These are phyloP conservation scores for Anguilla anguilla DNA, from an alignment of 2,797 vertebrate species.

Conservation along the genomic window DNA sequence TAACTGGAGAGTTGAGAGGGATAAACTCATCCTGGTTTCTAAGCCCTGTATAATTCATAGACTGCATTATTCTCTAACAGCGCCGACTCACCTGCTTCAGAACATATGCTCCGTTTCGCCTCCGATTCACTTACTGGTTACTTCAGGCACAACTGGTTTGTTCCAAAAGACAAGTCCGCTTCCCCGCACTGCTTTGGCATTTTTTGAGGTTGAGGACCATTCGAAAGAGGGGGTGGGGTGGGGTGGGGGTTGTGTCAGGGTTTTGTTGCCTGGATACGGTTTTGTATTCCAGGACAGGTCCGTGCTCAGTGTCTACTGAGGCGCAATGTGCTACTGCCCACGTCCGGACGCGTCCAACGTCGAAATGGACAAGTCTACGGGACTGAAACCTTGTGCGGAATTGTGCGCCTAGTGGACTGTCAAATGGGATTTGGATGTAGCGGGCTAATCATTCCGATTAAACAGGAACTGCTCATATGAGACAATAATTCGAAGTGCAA, in stretches of 20 bases:
- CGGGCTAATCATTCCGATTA: not conserved
- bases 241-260: constrained; percentile 60
- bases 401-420: not conserved
- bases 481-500: not conserved
- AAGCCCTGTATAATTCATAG: not conserved
- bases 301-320: constrained; percentile 20
- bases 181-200: constrained; percentile 51
- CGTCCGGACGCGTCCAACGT: not conserved
- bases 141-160: not conserved
- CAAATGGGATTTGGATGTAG: not conserved
- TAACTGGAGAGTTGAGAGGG: constrained; percentile 17
- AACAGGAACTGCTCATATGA: not conserved
- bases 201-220: constrained; percentile 47
- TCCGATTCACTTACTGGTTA: not conserved
- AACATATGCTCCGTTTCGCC: not conserved
- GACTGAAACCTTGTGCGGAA: not conserved
- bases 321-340: not conserved
- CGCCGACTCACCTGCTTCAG: constrained; percentile 21
- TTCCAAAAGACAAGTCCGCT: not conserved
- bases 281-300: constrained; percentile 57
- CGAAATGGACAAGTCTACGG: not conserved
- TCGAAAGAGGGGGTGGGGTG: constrained; percentile 55
- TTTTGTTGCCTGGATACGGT: constrained; percentile 69
- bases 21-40: constrained; percentile 43
- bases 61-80: not conserved